Evolutionary conservation across 2,888 invertebrate genomes (phyloP).

Genomic region (Tineola bisselliella): DNA sequence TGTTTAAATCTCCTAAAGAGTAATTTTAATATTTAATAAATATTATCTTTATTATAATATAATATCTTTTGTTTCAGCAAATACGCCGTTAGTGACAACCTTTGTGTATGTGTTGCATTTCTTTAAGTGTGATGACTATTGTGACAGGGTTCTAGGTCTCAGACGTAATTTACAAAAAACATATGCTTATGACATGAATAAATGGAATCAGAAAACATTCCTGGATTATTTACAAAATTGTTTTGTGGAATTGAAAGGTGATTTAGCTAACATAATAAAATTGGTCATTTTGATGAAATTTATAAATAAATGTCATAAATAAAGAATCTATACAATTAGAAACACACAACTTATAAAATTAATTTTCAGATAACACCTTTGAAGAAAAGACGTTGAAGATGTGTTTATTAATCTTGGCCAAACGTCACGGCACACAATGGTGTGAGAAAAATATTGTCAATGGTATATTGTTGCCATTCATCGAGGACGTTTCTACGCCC

Average conservation of each 20-base stretch:
- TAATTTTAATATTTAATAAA: constrained; percentile 11
- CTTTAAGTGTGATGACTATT: constrained; percentile 47
- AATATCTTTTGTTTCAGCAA: constrained; percentile 34
- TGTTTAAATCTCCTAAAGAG: neutral
- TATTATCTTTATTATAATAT: neutral
- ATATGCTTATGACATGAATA: constrained; percentile 43
- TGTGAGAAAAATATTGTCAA: constrained; percentile 48
- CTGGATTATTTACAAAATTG: constrained; percentile 25
- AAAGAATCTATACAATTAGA: too few species aligned
- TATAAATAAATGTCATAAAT: too few species aligned
- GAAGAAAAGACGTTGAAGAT: constrained; percentile 44
- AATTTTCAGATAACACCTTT: constrained; percentile 16
- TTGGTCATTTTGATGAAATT: too few species aligned
- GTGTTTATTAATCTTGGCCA: constrained; percentile 46
- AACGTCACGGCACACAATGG: constrained; percentile 52
- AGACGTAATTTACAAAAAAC: constrained; percentile 35
- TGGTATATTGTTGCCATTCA: constrained; percentile 40
- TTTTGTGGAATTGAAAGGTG: neutral
- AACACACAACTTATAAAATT: neutral
- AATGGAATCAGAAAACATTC: constrained; percentile 51
- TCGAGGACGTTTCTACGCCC: constrained; percentile 30
- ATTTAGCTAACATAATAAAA: too few species aligned
- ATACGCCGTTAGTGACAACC: constrained; percentile 44
- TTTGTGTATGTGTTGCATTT: constrained; percentile 54
- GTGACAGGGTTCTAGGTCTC: constrained; percentile 37